These are phyloP conservation scores for Eubasilissa splendida DNA, from an alignment of 2,888 invertebrate genomes.

Conservation along the genomic window DNA sequence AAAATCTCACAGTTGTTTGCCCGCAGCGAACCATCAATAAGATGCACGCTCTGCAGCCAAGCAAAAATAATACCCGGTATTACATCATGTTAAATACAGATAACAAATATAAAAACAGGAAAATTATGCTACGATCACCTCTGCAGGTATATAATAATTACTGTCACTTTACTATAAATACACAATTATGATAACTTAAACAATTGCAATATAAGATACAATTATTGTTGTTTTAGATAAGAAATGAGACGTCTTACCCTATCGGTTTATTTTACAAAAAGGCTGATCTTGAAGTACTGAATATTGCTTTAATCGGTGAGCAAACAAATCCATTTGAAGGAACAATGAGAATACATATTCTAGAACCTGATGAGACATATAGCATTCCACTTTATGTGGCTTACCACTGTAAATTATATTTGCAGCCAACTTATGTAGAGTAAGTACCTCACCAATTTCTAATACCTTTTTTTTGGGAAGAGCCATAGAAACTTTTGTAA, in stretches of 20 bases:
- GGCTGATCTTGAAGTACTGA: conserved; percentile 77
- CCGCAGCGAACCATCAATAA: conserved; percentile 77
- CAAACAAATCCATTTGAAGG: conserved; percentile 84
- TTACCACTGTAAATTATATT: conserved; percentile 84
- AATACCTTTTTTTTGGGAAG: background rate
- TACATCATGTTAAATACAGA: conserved; percentile 80
- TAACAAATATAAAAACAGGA: conserved; percentile 73
- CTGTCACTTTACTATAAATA: no score
- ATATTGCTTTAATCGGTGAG: conserved; percentile 77
- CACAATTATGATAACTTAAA: background rate
- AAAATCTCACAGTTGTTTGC: conserved; percentile 76
- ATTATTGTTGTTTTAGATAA: conserved; percentile 71
- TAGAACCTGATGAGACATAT: conserved; percentile 83
- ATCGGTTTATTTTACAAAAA: conserved; percentile 84
- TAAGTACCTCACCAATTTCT: conserved; percentile 66
- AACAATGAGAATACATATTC: conserved; percentile 79
- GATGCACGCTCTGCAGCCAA: conserved; percentile 77
- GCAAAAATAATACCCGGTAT: conserved; percentile 76
- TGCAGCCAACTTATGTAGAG: conserved; percentile 83
- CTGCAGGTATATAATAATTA: conserved; percentile 73
- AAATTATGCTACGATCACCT: conserved; percentile 81
- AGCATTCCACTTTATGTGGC: conserved; percentile 85
- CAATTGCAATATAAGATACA: background rate
- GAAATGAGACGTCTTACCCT: conserved; percentile 85
- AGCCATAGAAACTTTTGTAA: no score